Base-by-base conservation (phyloP, 2,797 vertebrate genomes). In the Pogoniulus pusillus region DNA sequence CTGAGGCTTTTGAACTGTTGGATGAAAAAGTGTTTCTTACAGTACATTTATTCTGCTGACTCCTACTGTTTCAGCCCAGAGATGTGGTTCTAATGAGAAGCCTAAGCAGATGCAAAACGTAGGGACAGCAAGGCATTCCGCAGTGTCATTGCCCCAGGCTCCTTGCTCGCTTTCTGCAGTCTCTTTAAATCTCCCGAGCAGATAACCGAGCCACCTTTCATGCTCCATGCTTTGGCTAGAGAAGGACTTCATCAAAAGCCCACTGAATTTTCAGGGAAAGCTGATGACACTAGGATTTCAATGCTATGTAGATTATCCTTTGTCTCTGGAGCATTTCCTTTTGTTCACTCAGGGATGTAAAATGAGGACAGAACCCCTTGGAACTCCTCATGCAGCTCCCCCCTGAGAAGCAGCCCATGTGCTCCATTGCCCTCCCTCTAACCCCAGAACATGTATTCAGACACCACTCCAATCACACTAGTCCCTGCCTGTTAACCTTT, bases 1-100 rank as follows among this genome's bases (percentile, higher is more conserved):
- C 93, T 71, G 80, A 90, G 75, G 81, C 77, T 85, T 96, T 95
- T 96, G 93, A 96, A 95, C 91, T 89, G 75, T 18, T 95, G 93
- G 93, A 94, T 64, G 85, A 90, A 93, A 96, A 94, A 54, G 78
- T 89, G 76, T 95, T 96, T 95, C 89, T 96, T 95, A 89, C 93
- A 95, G 90, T 63, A 92, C 85, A 94, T 95, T 95, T 93, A 92
- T 93, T 82, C 86, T 94, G 81, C 82, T 94, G 95, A 94, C 85
- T 91, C 93, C 93, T 96, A 91, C 91, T 93, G 95, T 90, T 97
- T 93, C 82, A 95, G 59, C 91, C 12, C 39, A 93, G 75, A 90
- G 94, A 93, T 93, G 85, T 20, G 66, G 85, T 84, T 92, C 91
- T 95, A 93, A 85, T 51, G 74, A 91, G 69, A 93, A 95, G 85